A percentile compares a stretch with the other conserved stretches of the same genome.
These are phyloP conservation scores for Lutjanus argentimaculatus DNA, from an alignment of 2,797 vertebrate species.

Conservation along the genomic window DNA sequence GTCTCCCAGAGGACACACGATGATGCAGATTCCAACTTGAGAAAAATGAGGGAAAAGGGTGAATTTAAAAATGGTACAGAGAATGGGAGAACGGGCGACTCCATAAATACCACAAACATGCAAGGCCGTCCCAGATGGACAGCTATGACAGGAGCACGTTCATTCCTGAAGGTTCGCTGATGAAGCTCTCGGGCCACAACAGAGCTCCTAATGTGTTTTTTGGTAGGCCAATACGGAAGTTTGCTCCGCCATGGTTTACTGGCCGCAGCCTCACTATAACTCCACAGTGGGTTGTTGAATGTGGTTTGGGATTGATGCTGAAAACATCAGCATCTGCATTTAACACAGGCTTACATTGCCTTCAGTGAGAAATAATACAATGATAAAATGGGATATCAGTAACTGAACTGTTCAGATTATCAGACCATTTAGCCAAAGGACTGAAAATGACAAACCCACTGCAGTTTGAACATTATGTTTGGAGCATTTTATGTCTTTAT, in stretches of 20 bases:
- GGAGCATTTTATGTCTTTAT: too few relatives aligned
- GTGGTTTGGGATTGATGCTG: slow-evolving; percentile 41
- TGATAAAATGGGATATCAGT: slow-evolving; percentile 16
- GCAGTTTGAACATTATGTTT: neutral
- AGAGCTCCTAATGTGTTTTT: slow-evolving; percentile 50
- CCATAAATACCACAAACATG: slow-evolving; percentile 74
- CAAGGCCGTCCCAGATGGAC: slow-evolving; percentile 25
- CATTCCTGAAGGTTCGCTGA: slow-evolving; percentile 60
- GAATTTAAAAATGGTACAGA: slow-evolving; percentile 32
- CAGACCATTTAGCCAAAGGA: neutral
- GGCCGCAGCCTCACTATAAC: slow-evolving; percentile 44
- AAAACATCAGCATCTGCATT: slow-evolving; percentile 42
- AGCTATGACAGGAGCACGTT: slow-evolving; percentile 44
- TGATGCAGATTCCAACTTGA: slow-evolving; percentile 39
- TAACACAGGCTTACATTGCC: slow-evolving; percentile 9
- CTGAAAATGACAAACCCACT: neutral
- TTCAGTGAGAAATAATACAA: slow-evolving; percentile 19
- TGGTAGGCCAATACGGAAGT: slow-evolving; percentile 44
- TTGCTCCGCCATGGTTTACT: slow-evolving; percentile 53
- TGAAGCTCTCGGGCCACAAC: slow-evolving; percentile 56
- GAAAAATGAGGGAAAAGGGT: slow-evolving; percentile 47
- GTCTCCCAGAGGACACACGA: slow-evolving; percentile 54
- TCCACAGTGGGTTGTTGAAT: slow-evolving; percentile 42
- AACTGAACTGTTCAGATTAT: neutral
- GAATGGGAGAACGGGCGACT: slow-evolving; percentile 49